Evolutionary conservation across 2,888 invertebrate genomes (phyloP), one percentile per base, ranked within the genome.

Genomic region (Protophormia terraenovae): DNA sequence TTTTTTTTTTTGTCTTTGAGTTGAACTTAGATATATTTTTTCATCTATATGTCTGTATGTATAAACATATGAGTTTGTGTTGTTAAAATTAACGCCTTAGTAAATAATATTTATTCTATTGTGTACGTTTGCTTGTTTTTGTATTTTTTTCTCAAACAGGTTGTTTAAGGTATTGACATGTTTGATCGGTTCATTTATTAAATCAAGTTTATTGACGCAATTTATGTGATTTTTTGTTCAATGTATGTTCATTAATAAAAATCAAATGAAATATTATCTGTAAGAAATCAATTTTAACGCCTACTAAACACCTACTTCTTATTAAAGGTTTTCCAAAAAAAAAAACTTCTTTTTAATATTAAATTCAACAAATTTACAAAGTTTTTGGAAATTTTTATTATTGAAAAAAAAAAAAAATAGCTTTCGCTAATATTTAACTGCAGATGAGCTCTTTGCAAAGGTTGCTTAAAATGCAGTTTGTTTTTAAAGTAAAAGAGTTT

Each of bases 61-160:
- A 14, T 55, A 35, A 45, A 22, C 41, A 2, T 69, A 14, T 73
- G 29, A 60, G 32, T 60, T 32, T 27, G 12, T 32, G 50, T 71
- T 75, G 45, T 69, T 73, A 24, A 82, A 77, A 78, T 85, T 85
- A 73, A 85, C 81, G 78, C 73, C 81, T 82, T 41, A 58, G 71
- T 62, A 19, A 72, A 27, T 66, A 64, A 64, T 55, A 71, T 67
- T 66, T 66, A 29, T 69, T 53, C 41, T 69, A n/a, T 27, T 53
- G 27, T 35, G 14, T 19, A 1, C 53, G 2, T 32, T 32, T 19
- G 32, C 0, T 10, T 38, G 6, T 41, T 16, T 5, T 29, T 69
- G 24, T 53, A n/a, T 58, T 53, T 45, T n/a, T n/a, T 41, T 22
- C 5, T n/a, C 29, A 82, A 85, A 78, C 84, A 82, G 84, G 81